Percentiles rank a stretch among this genome's conserved stretches.
These are phyloP conservation scores for Mantis religiosa DNA, from an alignment of 2,888 invertebrate genomes.

Conservation along the genomic window DNA sequence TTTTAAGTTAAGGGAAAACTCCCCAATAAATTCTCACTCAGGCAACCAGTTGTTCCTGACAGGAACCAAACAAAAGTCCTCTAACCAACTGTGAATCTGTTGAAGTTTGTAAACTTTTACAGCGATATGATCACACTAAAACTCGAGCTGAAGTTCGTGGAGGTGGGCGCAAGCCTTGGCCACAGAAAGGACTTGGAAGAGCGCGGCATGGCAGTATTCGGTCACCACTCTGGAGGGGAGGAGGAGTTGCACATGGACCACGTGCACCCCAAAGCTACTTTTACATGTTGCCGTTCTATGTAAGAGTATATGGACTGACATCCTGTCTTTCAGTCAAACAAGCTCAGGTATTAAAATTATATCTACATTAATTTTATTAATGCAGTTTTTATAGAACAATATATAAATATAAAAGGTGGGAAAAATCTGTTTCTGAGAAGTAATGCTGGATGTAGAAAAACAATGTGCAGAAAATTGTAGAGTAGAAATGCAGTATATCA, in stretches of 20 bases:
- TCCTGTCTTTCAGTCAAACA: conserved; percentile 84
- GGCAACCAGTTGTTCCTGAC: no score
- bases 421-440: no score
- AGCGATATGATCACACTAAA: conserved; percentile 72
- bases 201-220: conserved; percentile 90
- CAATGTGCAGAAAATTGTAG: no score
- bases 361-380: no score
- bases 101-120: conserved; percentile 18
- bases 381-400: no score
- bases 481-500: no score
- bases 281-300: conserved; percentile 83
- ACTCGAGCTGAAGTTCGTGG: conserved; percentile 82
- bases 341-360: conserved; percentile 55
- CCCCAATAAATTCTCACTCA: no score
- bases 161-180: conserved; percentile 93
- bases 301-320: conserved; percentile 74
- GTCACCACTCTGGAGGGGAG: conserved; percentile 80
- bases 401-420: no score
- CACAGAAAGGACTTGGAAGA: conserved; percentile 88
- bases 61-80: no score
- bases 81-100: background rate
- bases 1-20: no score
- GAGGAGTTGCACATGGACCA: conserved; percentile 86
- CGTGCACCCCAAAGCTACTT: conserved; percentile 86
- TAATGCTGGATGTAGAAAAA: no score